phyloP scores from a whole-genome alignment of 1,140 invertebrate species.

The Nixonia krombeini region DNA sequence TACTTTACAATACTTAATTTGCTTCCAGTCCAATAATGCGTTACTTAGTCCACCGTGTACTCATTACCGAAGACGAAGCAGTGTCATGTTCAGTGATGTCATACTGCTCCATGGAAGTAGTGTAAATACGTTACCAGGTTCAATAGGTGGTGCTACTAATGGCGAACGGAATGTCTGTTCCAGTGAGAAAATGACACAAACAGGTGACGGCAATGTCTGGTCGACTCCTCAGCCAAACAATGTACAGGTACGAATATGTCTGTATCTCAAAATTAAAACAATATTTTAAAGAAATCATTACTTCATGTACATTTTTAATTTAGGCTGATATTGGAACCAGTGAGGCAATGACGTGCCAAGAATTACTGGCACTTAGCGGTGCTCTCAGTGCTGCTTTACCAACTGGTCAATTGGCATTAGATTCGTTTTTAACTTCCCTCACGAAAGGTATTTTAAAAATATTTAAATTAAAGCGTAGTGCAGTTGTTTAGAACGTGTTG shows the following conservation, averaged over 20 bases:
- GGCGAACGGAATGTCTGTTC: conserved; percentile 82
- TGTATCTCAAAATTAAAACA: no score
- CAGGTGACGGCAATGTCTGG: conserved; percentile 81
- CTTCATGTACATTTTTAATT: conserved; percentile 56
- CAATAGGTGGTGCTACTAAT: conserved; percentile 53
- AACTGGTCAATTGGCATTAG: conserved; percentile 86
- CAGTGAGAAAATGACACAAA: conserved; percentile 91
- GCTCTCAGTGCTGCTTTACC: conserved; percentile 91
- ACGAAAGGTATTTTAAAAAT: conserved; percentile 73
- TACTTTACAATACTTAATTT: neutral
- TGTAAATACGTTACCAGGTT: conserved; percentile 62
- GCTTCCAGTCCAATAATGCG: conserved; percentile 65
- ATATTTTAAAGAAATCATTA: no score
- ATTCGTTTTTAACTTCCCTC: conserved; percentile 85
- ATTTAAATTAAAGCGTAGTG: no score
- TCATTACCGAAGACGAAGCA: conserved; percentile 77
- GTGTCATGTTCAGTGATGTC: conserved; percentile 90
- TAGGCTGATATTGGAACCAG: conserved; percentile 72
- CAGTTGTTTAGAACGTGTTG: neutral
- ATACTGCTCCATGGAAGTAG: conserved; percentile 79
- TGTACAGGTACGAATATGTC: conserved; percentile 53
- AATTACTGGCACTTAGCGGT: conserved; percentile 90
- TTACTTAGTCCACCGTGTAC: conserved; percentile 77
- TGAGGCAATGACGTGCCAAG: conserved; percentile 89
- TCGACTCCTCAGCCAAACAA: conserved; percentile 63